phyloP scores from a whole-genome alignment of 2,113 vertebrate genomes.

The Plecotus auritus region DNA sequence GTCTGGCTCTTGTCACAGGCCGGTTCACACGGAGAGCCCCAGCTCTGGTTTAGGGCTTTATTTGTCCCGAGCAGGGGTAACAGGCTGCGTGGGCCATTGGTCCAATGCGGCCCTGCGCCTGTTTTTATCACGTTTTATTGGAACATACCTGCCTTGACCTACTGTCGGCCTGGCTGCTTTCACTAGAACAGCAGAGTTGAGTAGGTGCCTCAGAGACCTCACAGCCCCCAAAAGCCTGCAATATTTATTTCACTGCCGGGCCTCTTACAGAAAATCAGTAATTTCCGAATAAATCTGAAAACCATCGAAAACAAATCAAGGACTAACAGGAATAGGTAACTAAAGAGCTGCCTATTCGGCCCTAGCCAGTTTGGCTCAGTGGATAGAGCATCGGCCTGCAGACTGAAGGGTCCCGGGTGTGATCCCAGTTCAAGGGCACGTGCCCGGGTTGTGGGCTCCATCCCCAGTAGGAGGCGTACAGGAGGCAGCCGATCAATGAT shows the following conservation, averaged over 20 bases:
- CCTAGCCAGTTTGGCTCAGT: too few relatives aligned
- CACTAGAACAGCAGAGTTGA: background rate
- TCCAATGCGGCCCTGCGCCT: background rate
- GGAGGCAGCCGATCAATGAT: too few relatives aligned
- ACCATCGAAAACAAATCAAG: background rate
- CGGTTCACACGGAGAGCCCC: background rate
- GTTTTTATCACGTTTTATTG: background rate
- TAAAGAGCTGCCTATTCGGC: background rate
- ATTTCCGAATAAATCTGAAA: slow-evolving; percentile 15
- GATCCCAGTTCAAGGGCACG: too few relatives aligned
- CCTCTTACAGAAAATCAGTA: background rate
- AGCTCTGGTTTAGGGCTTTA: background rate
- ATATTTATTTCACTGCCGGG: too few relatives aligned
- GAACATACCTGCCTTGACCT: background rate
- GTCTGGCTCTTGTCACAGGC: background rate
- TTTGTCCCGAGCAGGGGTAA: background rate
- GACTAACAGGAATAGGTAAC: background rate
- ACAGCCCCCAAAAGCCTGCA: background rate
- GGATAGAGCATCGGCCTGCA: too few relatives aligned
- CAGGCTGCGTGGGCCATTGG: background rate
- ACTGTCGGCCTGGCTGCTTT: background rate
- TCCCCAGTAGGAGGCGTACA: too few relatives aligned
- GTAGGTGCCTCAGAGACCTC: background rate
- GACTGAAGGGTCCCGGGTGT: too few relatives aligned
- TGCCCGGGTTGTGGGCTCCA: too few relatives aligned